Evolutionary conservation across 2,797 vertebrate genomes (phyloP), one percentile per base, ranked within the genome.

Genomic region (Sparidentex hasta): DNA sequence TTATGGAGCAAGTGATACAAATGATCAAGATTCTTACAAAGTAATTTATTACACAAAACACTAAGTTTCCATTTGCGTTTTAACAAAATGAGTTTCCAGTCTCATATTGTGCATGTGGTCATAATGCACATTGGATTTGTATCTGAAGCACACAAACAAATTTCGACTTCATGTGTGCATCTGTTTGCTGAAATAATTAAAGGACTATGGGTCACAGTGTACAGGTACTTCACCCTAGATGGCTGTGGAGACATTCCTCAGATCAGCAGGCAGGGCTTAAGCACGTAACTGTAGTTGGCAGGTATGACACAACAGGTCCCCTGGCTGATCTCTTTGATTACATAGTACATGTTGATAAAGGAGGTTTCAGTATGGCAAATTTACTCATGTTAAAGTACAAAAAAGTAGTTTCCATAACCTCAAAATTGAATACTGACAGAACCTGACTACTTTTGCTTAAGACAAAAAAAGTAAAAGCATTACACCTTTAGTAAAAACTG

Each of bases 391-490:
- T 89, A 81, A 93, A 93, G 91, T 95, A 95, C 90, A 94, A 94
- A 93, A 91, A 93, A 87, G 81, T 86, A 83, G 85, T 86, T 93
- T 92, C 87, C 90, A 93, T 90, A 88, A 92, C 87, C 88, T 92
- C 89, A 90, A 88, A 97, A 96, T 96, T 95, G 97, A 98, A 99
- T 98, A 98, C 97, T 98, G 96, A 95, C 93, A 92, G 88, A 93
- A 95, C 92, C 90, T 87, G 87, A 95, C 93, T 94, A 94, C 86
- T 87, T 90, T 89, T 90, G 84, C 89, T 88, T 92, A 93, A 94
- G 91, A 93, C 91, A 89, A 91, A 95, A 84, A 87, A 90, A 93
- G 83, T 92, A 95, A 93, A 94, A 92, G 93, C 93, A 80, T 91
- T 91, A 94, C 90, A 93, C 79, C 90, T 93, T 92, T 92, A 91